Conservation (phyloP, 2,113 vertebrate genomes). For the Peromyscus leucopus region DNA sequence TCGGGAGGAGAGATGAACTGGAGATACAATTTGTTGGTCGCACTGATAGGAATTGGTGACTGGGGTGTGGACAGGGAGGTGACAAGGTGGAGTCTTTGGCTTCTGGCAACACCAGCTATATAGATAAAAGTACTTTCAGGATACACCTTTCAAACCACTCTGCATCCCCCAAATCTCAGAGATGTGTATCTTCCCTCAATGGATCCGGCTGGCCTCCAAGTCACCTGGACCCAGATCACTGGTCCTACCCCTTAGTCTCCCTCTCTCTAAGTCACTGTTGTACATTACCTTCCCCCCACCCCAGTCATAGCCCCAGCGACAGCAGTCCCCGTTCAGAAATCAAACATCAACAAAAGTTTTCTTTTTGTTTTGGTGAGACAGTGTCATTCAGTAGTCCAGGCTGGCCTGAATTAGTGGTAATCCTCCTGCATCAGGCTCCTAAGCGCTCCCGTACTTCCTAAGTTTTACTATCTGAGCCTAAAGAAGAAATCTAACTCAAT, state of each 20-base stretch:
- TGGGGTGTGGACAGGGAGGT: neutral
- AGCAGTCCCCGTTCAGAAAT: neutral
- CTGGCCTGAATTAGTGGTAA: neutral
- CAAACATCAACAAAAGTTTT: neutral
- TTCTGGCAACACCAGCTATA: neutral
- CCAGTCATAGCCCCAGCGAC: neutral
- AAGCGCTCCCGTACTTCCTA: neutral
- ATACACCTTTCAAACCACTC: neutral
- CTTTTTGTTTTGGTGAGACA: neutral
- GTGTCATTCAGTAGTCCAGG: neutral
- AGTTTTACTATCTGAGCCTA: neutral
- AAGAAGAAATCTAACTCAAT: neutral
- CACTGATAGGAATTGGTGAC: neutral
- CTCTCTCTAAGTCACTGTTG: neutral
- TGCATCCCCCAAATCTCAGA: neutral
- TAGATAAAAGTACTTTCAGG: neutral
- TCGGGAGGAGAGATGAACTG: neutral
- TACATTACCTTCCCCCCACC: neutral
- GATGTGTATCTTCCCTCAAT: neutral
- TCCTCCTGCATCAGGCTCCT: neutral
- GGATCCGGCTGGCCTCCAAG: neutral
- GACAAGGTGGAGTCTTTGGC: neutral
- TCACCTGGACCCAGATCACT: neutral
- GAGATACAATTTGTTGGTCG: conserved; percentile 2
- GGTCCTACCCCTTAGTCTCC: neutral